Conservation (phyloP, 2,797 vertebrate species). For the Kryptopterus vitreolus region DNA sequence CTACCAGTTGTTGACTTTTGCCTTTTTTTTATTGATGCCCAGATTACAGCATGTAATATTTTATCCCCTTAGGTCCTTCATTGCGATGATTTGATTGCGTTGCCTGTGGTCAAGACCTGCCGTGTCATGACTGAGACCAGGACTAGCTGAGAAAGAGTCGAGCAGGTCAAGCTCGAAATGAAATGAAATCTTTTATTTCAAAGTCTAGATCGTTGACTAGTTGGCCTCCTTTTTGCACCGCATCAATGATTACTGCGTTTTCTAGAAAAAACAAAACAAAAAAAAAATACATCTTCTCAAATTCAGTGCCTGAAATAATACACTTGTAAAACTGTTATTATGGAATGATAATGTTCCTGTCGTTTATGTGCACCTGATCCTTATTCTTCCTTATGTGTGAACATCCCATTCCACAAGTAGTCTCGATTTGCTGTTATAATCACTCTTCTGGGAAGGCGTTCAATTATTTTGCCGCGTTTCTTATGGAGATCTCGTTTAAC, state of each 20-base stretch:
- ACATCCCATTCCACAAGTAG: no score
- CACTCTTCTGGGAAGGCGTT: no score
- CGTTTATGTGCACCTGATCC: no score
- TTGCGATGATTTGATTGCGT: neutral
- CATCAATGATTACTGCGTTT: neutral
- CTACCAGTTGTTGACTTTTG: neutral
- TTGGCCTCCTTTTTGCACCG: neutral
- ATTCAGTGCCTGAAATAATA: neutral
- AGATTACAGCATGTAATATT: neutral
- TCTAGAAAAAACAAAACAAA: no score
- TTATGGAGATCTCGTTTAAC: no score
- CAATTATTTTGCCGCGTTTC: no score
- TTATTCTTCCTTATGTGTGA: no score
- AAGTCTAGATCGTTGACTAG: neutral
- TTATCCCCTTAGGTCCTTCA: neutral
- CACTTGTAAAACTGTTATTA: no score
- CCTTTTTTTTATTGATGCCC: neutral
- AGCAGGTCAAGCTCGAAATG: neutral
- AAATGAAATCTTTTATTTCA: neutral
- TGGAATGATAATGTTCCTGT: no score
- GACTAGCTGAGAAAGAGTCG: neutral
- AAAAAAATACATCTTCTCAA: neutral
- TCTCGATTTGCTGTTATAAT: no score
- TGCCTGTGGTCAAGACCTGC: neutral
- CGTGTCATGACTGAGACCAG: neutral